phyloP scores from a whole-genome alignment of 23 tunicate genomes.

The Trididemnum clinides region DNA sequence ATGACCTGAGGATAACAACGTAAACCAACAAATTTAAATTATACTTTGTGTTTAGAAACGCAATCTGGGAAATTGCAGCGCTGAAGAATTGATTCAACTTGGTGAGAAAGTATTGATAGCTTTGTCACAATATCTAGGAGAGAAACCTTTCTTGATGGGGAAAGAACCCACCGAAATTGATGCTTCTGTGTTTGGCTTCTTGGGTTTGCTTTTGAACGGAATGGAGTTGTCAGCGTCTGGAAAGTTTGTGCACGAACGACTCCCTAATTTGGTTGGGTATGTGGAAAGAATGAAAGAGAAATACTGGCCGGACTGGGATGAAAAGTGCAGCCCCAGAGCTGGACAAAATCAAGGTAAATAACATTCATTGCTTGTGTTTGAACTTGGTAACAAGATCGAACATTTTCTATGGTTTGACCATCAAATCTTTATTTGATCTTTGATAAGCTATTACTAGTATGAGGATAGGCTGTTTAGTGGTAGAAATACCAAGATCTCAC shows the following conservation, averaged over 20 bases:
- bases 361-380: too few relatives aligned
- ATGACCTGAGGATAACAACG: too few relatives aligned
- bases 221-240: neutral
- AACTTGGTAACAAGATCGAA: too few relatives aligned
- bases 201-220: slow-evolving; percentile 19
- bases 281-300: slow-evolving; percentile 41
- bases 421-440: too few relatives aligned
- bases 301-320: slow-evolving; percentile 65
- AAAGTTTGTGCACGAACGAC: neutral
- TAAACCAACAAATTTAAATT: too few relatives aligned
- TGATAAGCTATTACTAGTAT: too few relatives aligned
- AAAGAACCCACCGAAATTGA: slow-evolving; percentile 43
- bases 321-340: slow-evolving; percentile 9
- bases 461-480: too few relatives aligned
- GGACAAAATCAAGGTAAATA: too few relatives aligned
- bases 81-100: slow-evolving; percentile 35
- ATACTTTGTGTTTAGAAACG: neutral
- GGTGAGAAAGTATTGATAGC: slow-evolving; percentile 31
- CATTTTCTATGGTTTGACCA: too few relatives aligned
- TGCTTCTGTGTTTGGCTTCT: slow-evolving; percentile 57
- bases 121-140: slow-evolving; percentile 44
- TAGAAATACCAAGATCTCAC: too few relatives aligned
- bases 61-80: neutral
- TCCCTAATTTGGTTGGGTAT: slow-evolving; percentile 42
- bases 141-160: slow-evolving; percentile 63